Conservation (phyloP, 1,140 invertebrate species). For the Pissodes strobi region DNA sequence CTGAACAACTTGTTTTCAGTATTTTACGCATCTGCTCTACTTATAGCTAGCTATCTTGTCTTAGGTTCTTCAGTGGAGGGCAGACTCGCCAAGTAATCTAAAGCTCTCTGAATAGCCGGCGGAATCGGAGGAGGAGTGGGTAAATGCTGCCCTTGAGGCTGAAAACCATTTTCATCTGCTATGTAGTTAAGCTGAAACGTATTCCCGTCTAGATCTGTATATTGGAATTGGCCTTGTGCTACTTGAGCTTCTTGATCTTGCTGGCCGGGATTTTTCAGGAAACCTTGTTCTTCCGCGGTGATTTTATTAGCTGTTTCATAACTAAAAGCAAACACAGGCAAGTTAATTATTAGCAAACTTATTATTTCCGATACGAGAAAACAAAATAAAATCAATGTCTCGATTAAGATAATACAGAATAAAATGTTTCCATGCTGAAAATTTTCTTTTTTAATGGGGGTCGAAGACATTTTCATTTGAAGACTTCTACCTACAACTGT, state of each 20-base stretch:
- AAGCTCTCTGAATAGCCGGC: constrained; percentile 73
- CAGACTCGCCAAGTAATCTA: constrained; percentile 61
- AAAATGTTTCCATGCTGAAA: too few relatives aligned
- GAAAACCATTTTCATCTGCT: too few relatives aligned
- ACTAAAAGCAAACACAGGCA: constrained; percentile 63
- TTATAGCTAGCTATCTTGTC: too few relatives aligned
- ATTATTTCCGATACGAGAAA: too few relatives aligned
- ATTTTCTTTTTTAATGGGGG: too few relatives aligned
- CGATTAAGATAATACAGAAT: too few relatives aligned
- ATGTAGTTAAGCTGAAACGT: constrained; percentile 76
- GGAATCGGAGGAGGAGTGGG: constrained; percentile 77
- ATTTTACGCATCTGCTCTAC: too few relatives aligned
- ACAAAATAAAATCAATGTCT: too few relatives aligned
- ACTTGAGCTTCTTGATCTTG: constrained; percentile 67
- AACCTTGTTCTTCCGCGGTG: constrained; percentile 67
- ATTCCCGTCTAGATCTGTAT: constrained; percentile 80
- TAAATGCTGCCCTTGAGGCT: constrained; percentile 70
- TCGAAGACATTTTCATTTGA: too few relatives aligned
- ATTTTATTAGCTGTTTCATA: constrained; percentile 78
- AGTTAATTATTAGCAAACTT: too few relatives aligned
- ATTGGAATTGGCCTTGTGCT: constrained; percentile 73
- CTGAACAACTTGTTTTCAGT: too few relatives aligned
- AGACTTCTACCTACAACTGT: too few relatives aligned
- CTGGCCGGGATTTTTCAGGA: constrained; percentile 65
- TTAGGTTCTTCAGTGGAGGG: neutral